Base-by-base conservation (phyloP, 2,113 vertebrate species). In the Dicentrarchus labrax region DNA sequence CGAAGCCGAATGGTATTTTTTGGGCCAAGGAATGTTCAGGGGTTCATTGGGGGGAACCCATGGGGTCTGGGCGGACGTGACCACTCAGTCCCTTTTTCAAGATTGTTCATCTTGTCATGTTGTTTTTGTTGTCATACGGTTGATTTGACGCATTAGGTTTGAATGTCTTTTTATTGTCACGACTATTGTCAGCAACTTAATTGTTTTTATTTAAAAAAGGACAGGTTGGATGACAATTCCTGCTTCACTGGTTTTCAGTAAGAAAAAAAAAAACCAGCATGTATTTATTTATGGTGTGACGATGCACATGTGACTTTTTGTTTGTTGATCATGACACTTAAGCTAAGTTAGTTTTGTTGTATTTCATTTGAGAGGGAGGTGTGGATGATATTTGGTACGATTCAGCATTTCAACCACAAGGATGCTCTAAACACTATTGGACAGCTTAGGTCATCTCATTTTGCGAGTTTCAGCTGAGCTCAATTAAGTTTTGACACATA, bases 1-100 rank as follows among this genome's bases (percentile, higher is more conserved):
- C 76, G 12, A 74, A 90, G 86, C 87, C 86, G 10, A 85, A 88
- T 80, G 82, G 88, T 84, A 57, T 89, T 92, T 90, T 89, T 85
- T 54, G 92, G 90, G 92, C 92, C 89, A 82, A 91, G 90, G 94
- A 94, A 94, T 95, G 93, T 95, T 94, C 85, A 88, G 91, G 91
- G 94, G 93, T 94, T 94, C 90, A 54, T 88, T 73, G 89, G 87
- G 88, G 80, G 90, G 86, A 85, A 86, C 88, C 88, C 91, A 41
- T 5, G 21, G 86, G 91, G 84, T 45, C 90, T 93, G 94, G 93
- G 91, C 91, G 92, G 93, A 92, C 90, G 78, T 92, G 93, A 93
- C 89, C 92, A 90, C 94, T 92, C 92, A 92, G 92, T 91, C 92
- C 90, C 92, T 89, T 92, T 92, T 91, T 93, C 89, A 92, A 86